Conservation (phyloP, 2,888 invertebrate species). For the Odontothrips loti region DNA sequence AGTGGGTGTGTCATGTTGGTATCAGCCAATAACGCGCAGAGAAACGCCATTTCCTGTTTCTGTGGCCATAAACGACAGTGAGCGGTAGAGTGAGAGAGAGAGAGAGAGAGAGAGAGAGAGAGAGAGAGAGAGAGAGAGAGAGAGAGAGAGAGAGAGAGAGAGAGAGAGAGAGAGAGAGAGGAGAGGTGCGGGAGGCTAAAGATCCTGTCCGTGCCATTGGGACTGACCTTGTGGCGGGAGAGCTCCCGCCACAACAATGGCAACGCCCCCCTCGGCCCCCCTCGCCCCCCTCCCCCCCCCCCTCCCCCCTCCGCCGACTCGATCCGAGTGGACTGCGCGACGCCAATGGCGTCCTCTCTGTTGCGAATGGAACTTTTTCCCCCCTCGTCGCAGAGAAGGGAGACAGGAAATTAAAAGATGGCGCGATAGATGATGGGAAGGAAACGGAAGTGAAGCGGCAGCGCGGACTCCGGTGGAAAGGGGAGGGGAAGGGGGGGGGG, state of each 20-base stretch:
- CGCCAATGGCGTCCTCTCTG: background rate
- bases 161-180: constrained; percentile 9
- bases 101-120: too few species aligned
- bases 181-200: background rate
- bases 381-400: background rate
- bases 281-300: background rate
- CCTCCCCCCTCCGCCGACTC: too few species aligned
- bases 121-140: too few species aligned
- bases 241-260: background rate
- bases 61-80: too few species aligned
- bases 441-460: background rate
- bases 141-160: background rate
- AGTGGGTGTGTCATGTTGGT: too few species aligned
- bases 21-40: too few species aligned
- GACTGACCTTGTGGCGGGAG: background rate
- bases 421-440: constrained; percentile 6
- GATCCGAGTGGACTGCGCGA: too few species aligned
- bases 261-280: background rate
- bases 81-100: background rate
- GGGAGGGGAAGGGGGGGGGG: background rate
- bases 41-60: too few species aligned
- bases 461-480: background rate
- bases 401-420: constrained; percentile 23
- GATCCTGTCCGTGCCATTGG: background rate
- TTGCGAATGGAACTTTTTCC: background rate